Evolutionary conservation across 2,888 invertebrate species (phyloP).

Genomic region (Neoascia interrupta): DNA sequence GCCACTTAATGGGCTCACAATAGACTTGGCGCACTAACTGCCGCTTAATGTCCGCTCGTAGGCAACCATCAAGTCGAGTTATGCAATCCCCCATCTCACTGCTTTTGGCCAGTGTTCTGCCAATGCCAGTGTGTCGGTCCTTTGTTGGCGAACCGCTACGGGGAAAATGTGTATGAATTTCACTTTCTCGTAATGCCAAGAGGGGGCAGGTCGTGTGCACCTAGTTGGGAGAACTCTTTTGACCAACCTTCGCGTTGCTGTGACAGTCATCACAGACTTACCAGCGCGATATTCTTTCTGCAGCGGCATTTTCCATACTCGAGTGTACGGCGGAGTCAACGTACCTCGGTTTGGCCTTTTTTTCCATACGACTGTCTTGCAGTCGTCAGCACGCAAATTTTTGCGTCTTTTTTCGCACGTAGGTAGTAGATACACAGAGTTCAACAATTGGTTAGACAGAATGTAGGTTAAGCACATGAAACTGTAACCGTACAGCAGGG

Average conservation of each 20-base stretch:
- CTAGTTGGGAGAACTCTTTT: neutral
- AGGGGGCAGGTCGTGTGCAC: neutral
- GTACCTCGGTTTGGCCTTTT: no score
- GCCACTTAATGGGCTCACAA: neutral
- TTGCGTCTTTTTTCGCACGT: no score
- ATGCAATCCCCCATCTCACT: slow-evolving; percentile 31
- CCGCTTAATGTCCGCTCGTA: no score
- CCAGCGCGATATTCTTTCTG: no score
- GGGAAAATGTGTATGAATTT: slow-evolving; percentile 49
- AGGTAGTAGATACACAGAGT: slow-evolving; percentile 19
- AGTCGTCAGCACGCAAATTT: slow-evolving; percentile 18
- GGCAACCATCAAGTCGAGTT: slow-evolving; percentile 23
- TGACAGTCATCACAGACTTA: no score
- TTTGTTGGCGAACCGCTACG: slow-evolving; percentile 21
- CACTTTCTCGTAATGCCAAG: slow-evolving; percentile 46
- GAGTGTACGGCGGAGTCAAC: no score
- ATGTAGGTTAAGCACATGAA: slow-evolving; percentile 67
- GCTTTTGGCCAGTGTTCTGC: slow-evolving; percentile 46
- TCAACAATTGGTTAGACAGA: slow-evolving; percentile 64
- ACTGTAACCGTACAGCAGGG: slow-evolving; percentile 61
- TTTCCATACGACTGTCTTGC: neutral
- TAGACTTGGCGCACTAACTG: neutral
- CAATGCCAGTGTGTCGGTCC: slow-evolving; percentile 28
- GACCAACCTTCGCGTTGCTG: no score
- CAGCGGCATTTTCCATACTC: no score